Evolutionary conservation across 1,140 invertebrate genomes (phyloP).

Genomic region (Diachasmimorpha longicaudata): DNA sequence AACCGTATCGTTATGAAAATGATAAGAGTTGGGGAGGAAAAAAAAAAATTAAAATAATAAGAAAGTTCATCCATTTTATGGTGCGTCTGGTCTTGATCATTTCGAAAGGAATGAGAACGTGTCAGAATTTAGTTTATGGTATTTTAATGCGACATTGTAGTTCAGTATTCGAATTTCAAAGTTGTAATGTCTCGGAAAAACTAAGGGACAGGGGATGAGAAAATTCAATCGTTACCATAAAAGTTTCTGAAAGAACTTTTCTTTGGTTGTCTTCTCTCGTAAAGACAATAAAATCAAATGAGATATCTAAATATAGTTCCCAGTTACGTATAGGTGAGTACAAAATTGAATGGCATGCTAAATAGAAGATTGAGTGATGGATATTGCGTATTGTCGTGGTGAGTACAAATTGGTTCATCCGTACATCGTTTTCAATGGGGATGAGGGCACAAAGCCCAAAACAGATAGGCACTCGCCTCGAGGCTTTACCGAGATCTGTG

Average conservation of each 20-base stretch:
- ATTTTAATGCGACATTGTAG: neutral
- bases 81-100: neutral
- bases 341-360: neutral
- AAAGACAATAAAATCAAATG: too few species aligned
- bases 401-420: neutral
- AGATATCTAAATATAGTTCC: too few species aligned
- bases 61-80: neutral
- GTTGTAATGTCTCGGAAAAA: neutral
- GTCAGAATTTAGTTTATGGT: neutral
- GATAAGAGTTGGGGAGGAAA: neutral
- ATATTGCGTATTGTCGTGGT: neutral
- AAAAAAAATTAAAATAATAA: neutral
- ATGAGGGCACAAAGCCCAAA: neutral
- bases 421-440: neutral
- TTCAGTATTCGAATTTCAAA: neutral
- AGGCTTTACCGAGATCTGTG: neutral
- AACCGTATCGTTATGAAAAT: conserved; percentile 1
- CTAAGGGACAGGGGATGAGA: neutral
- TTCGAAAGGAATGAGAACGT: neutral
- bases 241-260: too few species aligned
- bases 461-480: neutral
- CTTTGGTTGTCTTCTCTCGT: too few species aligned
- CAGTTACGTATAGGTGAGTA: neutral
- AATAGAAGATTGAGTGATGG: neutral
- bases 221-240: neutral